Evolutionary conservation across 2,797 vertebrate genomes (phyloP).

Genomic region (Halcyon leucocephala): DNA sequence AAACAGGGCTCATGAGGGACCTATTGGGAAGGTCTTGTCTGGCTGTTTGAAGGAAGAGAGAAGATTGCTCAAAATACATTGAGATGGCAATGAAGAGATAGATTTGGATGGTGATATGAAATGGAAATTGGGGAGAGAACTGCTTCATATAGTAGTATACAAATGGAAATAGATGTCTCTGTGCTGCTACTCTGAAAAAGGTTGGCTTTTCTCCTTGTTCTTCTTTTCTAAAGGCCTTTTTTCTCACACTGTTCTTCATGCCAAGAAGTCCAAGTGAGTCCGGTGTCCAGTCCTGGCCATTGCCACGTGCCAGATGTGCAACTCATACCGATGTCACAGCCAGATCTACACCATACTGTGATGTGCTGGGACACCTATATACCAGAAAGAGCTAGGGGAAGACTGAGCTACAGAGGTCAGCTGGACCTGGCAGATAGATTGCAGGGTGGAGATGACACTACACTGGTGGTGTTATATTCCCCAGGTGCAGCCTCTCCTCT

Average conservation of each 20-base stretch:
- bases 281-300: neutral
- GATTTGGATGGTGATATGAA: neutral
- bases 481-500: neutral
- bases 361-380: neutral
- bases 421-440: neutral
- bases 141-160: neutral
- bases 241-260: neutral
- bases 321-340: neutral
- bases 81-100: rapidly evolving
- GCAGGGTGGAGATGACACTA: rapidly evolving
- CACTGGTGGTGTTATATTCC: neutral
- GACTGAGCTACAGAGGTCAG: neutral
- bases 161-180: neutral
- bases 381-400: neutral
- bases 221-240: neutral
- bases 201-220: neutral
- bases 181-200: neutral
- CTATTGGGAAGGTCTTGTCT: neutral
- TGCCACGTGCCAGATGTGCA: rapidly evolving
- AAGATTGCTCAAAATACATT: neutral
- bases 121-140: neutral
- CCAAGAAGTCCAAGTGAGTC: neutral
- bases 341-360: rapidly evolving
- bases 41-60: neutral
- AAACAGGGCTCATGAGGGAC: neutral